A percentile compares a stretch with the other conserved stretches of the same genome.
phyloP scores from a whole-genome alignment of 2,113 vertebrate species.

The Sprattus sprattus region DNA sequence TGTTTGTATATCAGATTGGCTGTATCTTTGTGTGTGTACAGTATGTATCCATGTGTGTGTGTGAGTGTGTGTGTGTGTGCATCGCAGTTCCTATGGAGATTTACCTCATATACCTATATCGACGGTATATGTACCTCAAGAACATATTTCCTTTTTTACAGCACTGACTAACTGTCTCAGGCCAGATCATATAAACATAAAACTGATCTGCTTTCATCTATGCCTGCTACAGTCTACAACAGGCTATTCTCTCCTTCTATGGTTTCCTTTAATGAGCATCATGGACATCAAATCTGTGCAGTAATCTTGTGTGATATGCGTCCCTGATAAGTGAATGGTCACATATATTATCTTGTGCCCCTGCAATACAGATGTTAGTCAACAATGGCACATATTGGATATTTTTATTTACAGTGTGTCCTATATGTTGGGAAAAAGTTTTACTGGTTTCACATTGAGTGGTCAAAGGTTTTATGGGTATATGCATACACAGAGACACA shows the following conservation, averaged over 20 bases:
- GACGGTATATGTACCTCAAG: neutral
- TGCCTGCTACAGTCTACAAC: neutral
- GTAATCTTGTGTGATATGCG: neutral
- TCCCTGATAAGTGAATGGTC: neutral
- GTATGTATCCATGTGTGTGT: neutral
- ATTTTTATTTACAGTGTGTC: neutral
- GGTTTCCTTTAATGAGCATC: neutral
- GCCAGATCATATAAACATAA: neutral
- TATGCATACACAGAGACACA: neutral
- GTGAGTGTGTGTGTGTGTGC: neutral
- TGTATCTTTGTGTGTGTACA: neutral
- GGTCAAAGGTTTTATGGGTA: neutral
- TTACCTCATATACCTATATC: neutral
- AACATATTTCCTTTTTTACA: neutral
- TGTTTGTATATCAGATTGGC: no score
- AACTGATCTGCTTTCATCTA: neutral
- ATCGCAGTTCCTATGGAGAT: neutral
- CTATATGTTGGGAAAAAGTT: neutral
- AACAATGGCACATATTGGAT: neutral
- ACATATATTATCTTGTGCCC: neutral
- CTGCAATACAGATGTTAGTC: neutral
- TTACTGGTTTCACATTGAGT: conserved; percentile 7
- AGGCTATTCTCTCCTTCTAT: neutral
- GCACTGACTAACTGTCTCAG: neutral
- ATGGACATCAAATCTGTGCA: neutral